Base-by-base conservation (phyloP, 2,797 vertebrate genomes). In the Simalia tracyae region DNA sequence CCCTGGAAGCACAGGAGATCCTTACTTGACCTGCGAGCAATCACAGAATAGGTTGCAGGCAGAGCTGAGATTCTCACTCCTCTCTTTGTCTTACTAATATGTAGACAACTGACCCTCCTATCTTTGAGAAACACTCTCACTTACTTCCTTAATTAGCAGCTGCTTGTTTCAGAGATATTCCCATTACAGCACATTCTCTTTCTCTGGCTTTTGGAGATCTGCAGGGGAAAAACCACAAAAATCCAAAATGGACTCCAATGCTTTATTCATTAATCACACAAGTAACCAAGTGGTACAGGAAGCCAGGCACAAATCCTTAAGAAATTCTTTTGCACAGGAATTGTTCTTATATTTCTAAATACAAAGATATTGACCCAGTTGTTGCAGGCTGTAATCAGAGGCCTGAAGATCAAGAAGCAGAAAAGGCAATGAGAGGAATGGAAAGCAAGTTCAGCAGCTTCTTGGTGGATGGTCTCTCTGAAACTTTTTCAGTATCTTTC, bases 81-180 rank as follows among this genome's bases (percentile, higher is more conserved):
- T 46, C 76, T 81, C 68, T 76, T 22, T 46, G 36, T 81, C 19
- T 81, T 46, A 81, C 42, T 81, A 46, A 81, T 46, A 81, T 81
- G 76, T 46, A 81, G 72, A 46, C 19, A 46, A 24, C 19, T 24
- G 76, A 81, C 76, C 46, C 36, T 81, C 76, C 76, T 81, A 46
- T 11, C 76, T 81, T 81, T 81, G 72, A 81, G 36, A 46, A 81
- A 24, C 76, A 46, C 76, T 81, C 76, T 81, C 76, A 81, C 76
- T 81, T 81, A 81, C 76, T 81, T 81, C 42, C 76, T 81, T 81
- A 81, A 81, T 81, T 81, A 81, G 42, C 76, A 81, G 76, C 42
- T 81, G 76, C 76, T 81, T 81, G 76, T 81, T 81, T 81, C 76
- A 81, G 76, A 81, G 76, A 81, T 81, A 81, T 42, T 81, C 76